These are phyloP conservation scores for Teleogryllus oceanicus DNA, from an alignment of 2,888 invertebrate species.

Conservation along the genomic window DNA sequence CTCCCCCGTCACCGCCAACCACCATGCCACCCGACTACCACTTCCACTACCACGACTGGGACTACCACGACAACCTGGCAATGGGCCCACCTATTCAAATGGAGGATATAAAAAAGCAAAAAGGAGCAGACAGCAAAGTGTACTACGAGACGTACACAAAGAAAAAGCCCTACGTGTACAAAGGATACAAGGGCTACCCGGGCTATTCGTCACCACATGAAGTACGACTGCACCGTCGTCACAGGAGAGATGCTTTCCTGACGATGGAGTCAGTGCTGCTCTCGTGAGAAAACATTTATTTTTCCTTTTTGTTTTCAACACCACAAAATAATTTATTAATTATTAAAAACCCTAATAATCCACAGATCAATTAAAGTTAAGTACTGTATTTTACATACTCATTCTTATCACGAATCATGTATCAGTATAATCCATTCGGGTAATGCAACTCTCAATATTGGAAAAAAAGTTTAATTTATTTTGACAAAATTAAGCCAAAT, in stretches of 20 bases:
- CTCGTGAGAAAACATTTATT: neutral
- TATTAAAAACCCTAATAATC: too few species aligned
- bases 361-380: too few species aligned
- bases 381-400: too few species aligned
- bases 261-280: neutral
- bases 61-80: neutral
- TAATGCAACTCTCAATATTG: too few species aligned
- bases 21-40: neutral
- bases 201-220: neutral
- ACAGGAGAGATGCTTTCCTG: neutral
- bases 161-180: neutral
- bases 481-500: too few species aligned
- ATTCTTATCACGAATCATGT: too few species aligned
- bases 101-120: neutral
- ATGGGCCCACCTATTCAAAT: neutral
- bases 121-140: neutral
- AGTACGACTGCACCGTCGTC: neutral
- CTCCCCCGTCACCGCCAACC: neutral
- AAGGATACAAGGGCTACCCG: neutral
- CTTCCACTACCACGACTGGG: neutral
- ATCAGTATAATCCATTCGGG: too few species aligned
- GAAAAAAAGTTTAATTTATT: too few species aligned
- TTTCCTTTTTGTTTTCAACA: too few species aligned
- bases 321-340: too few species aligned
- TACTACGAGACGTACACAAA: neutral